Evolutionary conservation across 2,113 vertebrate species (phyloP).

Genomic region (Lonchura striata): DNA sequence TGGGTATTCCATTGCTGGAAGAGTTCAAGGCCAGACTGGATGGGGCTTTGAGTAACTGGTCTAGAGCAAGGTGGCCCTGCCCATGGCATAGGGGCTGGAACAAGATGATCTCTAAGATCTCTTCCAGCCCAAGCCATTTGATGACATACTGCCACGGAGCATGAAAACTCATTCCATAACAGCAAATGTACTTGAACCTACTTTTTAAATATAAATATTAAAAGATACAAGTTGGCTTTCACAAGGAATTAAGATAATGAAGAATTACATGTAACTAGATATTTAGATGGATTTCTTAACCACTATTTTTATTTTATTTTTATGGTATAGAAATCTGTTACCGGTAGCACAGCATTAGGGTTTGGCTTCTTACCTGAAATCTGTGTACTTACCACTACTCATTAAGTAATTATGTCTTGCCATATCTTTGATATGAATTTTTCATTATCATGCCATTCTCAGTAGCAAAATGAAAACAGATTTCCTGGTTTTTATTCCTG

Average conservation of each 20-base stretch:
- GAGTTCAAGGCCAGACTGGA: neutral
- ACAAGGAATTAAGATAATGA: neutral
- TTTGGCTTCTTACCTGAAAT: neutral
- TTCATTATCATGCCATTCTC: neutral
- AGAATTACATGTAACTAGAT: neutral
- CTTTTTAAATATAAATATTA: neutral
- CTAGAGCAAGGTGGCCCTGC: too few relatives aligned
- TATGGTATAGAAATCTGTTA: neutral
- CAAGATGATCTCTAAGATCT: too few relatives aligned
- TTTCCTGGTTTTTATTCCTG: neutral
- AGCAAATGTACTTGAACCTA: neutral
- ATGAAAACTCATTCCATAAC: neutral
- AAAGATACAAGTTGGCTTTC: neutral
- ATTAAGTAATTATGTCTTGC: neutral
- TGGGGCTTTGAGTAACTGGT: neutral
- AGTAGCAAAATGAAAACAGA: neutral
- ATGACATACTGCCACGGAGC: neutral
- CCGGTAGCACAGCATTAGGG: accelerated
- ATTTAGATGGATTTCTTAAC: neutral
- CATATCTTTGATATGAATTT: neutral
- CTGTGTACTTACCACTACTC: neutral
- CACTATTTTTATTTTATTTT: neutral
- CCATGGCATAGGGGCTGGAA: neutral
- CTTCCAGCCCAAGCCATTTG: neutral
- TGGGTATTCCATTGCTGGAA: neutral